Conservation (phyloP, 2,888 invertebrate genomes). For the Scotopteryx bipunctaria region DNA sequence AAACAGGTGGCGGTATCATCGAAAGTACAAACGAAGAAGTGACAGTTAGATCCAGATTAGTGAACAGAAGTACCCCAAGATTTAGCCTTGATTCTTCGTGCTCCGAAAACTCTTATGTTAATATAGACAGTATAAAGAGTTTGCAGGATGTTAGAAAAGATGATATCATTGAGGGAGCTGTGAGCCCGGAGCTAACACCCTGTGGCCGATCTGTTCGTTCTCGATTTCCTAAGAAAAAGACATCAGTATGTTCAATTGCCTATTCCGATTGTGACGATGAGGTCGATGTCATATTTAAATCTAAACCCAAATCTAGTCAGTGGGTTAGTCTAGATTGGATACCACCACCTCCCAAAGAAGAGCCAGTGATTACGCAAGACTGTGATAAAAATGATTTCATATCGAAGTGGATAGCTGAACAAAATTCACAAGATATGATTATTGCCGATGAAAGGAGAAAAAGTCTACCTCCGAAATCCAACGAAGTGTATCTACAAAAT, state of each 20-base stretch:
- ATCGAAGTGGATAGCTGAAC: constrained; percentile 81
- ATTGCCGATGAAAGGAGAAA: constrained; percentile 75
- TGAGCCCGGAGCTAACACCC: constrained; percentile 62
- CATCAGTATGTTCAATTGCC: constrained; percentile 80
- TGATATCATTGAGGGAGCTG: constrained; percentile 58
- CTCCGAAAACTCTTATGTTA: constrained; percentile 83
- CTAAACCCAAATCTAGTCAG: constrained; percentile 83
- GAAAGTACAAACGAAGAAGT: constrained; percentile 67
- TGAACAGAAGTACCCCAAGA: constrained; percentile 73
- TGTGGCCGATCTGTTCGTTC: constrained; percentile 68
- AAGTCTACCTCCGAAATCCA: constrained; percentile 79
- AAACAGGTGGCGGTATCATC: constrained; percentile 69
- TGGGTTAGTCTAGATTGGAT: constrained; percentile 83
- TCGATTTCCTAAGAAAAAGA: constrained; percentile 77
- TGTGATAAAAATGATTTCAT: constrained; percentile 83
- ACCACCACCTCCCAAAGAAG: constrained; percentile 77
- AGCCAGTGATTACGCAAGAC: constrained; percentile 77
- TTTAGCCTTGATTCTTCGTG: constrained; percentile 81
- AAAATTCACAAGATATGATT: constrained; percentile 74
- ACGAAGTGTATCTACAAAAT: constrained; percentile 77
- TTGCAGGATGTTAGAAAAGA: constrained; percentile 80
- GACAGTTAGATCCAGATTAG: constrained; percentile 65
- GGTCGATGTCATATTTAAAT: constrained; percentile 81
- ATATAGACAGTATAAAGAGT: constrained; percentile 80
- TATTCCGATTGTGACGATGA: constrained; percentile 81